Evolutionary conservation across 2,797 vertebrate species (phyloP).

Genomic region (Platalea minor): DNA sequence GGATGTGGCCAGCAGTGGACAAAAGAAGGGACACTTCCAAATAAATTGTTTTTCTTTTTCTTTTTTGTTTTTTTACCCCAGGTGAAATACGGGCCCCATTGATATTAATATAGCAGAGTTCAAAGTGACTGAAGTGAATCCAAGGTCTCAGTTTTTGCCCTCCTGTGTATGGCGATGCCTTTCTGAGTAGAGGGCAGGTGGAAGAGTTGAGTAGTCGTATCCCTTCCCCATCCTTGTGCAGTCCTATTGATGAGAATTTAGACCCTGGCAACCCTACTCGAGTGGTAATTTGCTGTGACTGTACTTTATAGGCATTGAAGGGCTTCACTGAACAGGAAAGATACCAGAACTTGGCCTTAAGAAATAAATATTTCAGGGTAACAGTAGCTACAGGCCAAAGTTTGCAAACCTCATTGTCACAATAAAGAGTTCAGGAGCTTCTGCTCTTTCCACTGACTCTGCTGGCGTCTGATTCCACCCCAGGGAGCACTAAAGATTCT

Average conservation of each 20-base stretch:
- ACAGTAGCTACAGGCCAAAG: conserved; percentile 56
- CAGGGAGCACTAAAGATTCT: conserved; percentile 57
- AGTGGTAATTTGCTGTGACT: conserved; percentile 6
- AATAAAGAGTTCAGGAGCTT: conserved; percentile 59
- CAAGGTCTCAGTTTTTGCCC: conserved; percentile 9
- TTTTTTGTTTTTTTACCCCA: not conserved
- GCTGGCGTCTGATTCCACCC: conserved; percentile 51
- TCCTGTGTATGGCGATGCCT: not conserved
- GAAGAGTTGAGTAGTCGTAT: not conserved
- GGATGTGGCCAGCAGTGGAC: not conserved
- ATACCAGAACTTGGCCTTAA: conserved; percentile 36
- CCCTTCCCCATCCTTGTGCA: not conserved
- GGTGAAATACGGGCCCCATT: not conserved
- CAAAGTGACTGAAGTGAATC: conserved; percentile 15
- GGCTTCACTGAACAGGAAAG: conserved; percentile 7
- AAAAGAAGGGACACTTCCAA: not conserved
- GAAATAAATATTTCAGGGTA: conserved; percentile 61
- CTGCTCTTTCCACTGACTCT: conserved; percentile 47
- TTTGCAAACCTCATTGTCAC: conserved; percentile 54
- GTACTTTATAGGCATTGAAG: not conserved
- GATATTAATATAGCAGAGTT: conserved; percentile 9
- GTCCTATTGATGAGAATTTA: not conserved
- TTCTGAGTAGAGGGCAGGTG: not conserved
- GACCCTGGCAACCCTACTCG: not conserved
- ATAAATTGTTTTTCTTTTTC: not conserved